Conservation (phyloP, 2,888 invertebrate species). For the Tiphia femorata region DNA sequence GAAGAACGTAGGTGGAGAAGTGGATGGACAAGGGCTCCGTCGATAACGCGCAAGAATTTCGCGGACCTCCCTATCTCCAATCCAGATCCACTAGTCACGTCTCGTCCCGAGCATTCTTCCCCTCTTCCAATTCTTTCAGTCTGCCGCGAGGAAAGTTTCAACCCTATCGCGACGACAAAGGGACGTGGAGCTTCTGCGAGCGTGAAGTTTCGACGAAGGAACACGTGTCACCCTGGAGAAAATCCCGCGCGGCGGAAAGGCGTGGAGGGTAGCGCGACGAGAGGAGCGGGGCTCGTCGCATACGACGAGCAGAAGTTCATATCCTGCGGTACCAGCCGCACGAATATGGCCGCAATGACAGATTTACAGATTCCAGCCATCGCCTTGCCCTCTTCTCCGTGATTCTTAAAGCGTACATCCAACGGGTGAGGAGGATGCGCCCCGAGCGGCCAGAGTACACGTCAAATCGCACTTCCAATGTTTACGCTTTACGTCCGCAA, state of each 20-base stretch:
- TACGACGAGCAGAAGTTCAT: conserved; percentile 52
- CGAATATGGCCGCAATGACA: conserved; percentile 65
- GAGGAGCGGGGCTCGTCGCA: conserved; percentile 14
- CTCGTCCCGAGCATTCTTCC: no score
- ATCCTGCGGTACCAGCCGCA: conserved; percentile 50
- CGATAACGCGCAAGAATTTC: no score
- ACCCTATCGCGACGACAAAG: no score
- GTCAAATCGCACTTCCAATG: conserved; percentile 66
- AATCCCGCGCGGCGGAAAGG: neutral
- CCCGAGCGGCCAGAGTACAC: conserved; percentile 45
- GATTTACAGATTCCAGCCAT: conserved; percentile 68
- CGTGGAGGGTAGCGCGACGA: neutral
- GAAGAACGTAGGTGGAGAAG: no score
- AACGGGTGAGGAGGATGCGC: conserved; percentile 40
- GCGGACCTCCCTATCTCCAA: no score
- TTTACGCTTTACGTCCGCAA: conserved; percentile 60
- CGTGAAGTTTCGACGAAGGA: neutral
- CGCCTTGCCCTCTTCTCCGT: conserved; percentile 44
- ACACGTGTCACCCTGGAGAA: neutral
- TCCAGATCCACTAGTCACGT: no score
- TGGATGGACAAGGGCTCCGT: no score
- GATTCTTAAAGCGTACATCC: conserved; percentile 57
- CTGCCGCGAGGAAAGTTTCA: no score
- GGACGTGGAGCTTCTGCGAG: no score
- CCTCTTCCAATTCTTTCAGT: no score